phyloP scores from a whole-genome alignment of 2,888 invertebrate species.

The Callimorpha dominula region DNA sequence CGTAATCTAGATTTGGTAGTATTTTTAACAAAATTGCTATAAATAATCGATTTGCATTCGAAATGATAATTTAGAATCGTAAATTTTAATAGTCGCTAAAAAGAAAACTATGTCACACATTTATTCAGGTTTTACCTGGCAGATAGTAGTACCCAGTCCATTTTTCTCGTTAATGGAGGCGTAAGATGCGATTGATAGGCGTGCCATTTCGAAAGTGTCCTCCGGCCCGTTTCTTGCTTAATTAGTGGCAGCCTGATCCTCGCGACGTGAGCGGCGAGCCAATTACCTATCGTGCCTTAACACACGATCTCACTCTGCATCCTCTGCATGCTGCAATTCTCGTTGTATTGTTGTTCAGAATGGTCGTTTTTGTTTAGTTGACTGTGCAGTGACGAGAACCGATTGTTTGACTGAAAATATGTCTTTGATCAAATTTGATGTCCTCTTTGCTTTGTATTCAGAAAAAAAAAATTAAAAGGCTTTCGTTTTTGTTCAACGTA shows the following conservation, averaged over 20 bases:
- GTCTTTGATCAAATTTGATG: not conserved
- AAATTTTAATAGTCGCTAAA: not conserved
- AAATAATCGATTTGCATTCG: no score
- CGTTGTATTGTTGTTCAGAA: not conserved
- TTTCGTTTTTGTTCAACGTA: not conserved
- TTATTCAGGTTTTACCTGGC: not conserved
- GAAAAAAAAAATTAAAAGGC: constrained; percentile 4
- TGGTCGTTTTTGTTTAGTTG: constrained; percentile 15
- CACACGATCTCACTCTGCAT: constrained; percentile 15
- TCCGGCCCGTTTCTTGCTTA: constrained; percentile 50
- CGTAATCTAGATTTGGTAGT: not conserved
- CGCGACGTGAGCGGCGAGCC: constrained; percentile 50
- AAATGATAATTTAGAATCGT: not conserved
- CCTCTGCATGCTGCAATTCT: constrained; percentile 14
- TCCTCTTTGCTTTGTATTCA: not conserved
- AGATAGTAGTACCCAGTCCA: constrained; percentile 33
- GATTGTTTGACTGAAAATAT: constrained; percentile 5
- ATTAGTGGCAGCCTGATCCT: constrained; percentile 49
- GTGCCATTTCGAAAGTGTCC: constrained; percentile 55
- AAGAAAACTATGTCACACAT: not conserved
- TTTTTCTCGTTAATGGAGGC: constrained; percentile 58
- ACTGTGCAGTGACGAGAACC: constrained; percentile 1
- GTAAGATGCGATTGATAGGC: constrained; percentile 63
- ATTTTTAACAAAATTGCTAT: not conserved
- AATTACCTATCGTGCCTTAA: constrained; percentile 31